These are phyloP conservation scores for Phrynosoma platyrhinos DNA, from an alignment of 2,113 vertebrate species.

Conservation along the genomic window DNA sequence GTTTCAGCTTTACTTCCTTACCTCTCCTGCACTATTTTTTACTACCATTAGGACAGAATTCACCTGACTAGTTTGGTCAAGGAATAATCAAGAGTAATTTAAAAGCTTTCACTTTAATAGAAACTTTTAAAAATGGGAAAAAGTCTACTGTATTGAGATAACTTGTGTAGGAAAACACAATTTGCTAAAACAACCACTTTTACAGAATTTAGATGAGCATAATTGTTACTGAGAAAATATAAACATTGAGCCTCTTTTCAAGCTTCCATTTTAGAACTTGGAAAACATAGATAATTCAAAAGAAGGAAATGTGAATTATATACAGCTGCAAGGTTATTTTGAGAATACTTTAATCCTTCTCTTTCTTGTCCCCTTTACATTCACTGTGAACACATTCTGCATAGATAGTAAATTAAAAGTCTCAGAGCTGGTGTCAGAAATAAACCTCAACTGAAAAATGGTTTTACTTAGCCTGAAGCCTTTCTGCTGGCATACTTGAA, in stretches of 20 bases:
- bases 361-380: neutral
- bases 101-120: neutral
- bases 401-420: neutral
- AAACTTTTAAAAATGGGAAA: neutral
- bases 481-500: neutral
- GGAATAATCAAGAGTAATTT: neutral
- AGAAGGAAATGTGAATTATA: slow-evolving; percentile 18
- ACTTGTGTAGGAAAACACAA: neutral
- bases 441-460: neutral
- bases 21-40: neutral
- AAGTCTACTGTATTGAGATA: slow-evolving; percentile 4
- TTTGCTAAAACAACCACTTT: neutral
- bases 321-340: neutral
- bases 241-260: neutral
- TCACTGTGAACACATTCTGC: neutral
- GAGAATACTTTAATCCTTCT: slow-evolving; percentile 21
- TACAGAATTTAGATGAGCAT: neutral
- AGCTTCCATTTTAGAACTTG: neutral
- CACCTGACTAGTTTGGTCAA: neutral
- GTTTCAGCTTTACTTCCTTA: neutral
- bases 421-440: neutral
- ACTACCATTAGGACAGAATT: neutral
- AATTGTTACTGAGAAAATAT: neutral
- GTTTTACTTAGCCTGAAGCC: neutral
- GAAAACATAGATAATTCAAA: slow-evolving; percentile 35